Conservation (phyloP, 1,140 invertebrate species). For the Bombus confusus region DNA sequence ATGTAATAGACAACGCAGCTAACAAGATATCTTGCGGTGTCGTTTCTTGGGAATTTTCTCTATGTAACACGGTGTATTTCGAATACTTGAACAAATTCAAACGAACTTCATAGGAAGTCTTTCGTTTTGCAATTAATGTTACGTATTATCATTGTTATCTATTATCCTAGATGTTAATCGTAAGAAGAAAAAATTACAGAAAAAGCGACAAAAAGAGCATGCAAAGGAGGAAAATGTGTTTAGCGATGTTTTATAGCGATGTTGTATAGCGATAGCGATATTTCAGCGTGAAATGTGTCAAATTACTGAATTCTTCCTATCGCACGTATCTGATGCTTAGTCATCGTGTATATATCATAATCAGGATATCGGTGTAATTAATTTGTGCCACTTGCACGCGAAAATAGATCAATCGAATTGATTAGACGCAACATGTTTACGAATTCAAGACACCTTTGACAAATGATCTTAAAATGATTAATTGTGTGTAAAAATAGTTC, state of each 20-base stretch:
- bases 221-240: not conserved
- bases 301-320: not conserved
- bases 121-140: not conserved
- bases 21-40: not conserved
- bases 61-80: not conserved
- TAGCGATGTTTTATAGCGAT: not conserved
- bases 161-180: not conserved
- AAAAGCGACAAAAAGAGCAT: too few species aligned
- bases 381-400: not conserved
- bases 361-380: not conserved
- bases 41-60: not conserved
- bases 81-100: not conserved
- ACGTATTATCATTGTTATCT: not conserved
- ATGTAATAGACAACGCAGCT: not conserved
- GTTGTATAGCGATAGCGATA: not conserved
- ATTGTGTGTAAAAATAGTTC: not conserved
- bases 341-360: not conserved
- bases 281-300: not conserved
- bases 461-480: not conserved
- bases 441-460: not conserved
- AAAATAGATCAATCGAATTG: not conserved
- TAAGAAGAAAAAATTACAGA: not conserved
- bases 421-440: too few species aligned
- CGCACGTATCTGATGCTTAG: not conserved
- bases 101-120: not conserved